Percentiles rank a stretch among this genome's conserved stretches.
Evolutionary conservation across 2,888 invertebrate species (phyloP).

Genomic region (Diplolepis rosae): DNA sequence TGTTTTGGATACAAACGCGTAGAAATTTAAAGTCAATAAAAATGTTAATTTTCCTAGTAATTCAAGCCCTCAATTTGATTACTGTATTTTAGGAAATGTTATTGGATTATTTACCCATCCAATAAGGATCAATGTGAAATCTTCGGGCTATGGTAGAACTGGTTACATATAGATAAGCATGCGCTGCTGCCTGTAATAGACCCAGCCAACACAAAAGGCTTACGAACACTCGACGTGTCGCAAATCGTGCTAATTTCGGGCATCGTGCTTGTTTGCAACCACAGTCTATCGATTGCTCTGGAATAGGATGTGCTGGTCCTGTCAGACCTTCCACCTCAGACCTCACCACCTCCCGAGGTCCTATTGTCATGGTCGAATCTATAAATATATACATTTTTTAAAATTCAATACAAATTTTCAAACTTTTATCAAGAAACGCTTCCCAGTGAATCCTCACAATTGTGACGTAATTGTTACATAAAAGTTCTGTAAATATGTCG

Average conservation of each 20-base stretch:
- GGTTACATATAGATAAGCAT: conserved; percentile 61
- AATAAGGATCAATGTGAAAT: conserved; percentile 63
- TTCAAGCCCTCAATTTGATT: no score
- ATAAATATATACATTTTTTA: not conserved
- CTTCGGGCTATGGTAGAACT: conserved; percentile 66
- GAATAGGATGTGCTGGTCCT: conserved; percentile 68
- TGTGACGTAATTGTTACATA: no score
- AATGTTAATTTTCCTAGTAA: no score
- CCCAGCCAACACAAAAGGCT: conserved; percentile 65
- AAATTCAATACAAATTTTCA: no score
- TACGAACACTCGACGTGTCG: conserved; percentile 65
- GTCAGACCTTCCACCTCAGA: conserved; percentile 65
- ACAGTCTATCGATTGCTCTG: conserved; percentile 67
- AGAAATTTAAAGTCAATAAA: no score
- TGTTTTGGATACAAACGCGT: no score
- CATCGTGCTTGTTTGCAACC: conserved; percentile 66
- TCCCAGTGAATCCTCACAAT: no score
- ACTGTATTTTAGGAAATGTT: no score
- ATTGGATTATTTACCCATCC: conserved; percentile 58
- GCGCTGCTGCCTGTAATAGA: conserved; percentile 62
- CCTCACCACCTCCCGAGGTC: conserved; percentile 64
- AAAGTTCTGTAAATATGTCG: no score
- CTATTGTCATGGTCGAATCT: conserved; percentile 58
- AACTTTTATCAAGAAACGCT: no score
- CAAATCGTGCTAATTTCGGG: conserved; percentile 67